Percentiles rank a stretch among this genome's conserved stretches.
These are phyloP conservation scores for Ceriagrion tenellum DNA, from an alignment of 2,888 invertebrate genomes.

Conservation along the genomic window DNA sequence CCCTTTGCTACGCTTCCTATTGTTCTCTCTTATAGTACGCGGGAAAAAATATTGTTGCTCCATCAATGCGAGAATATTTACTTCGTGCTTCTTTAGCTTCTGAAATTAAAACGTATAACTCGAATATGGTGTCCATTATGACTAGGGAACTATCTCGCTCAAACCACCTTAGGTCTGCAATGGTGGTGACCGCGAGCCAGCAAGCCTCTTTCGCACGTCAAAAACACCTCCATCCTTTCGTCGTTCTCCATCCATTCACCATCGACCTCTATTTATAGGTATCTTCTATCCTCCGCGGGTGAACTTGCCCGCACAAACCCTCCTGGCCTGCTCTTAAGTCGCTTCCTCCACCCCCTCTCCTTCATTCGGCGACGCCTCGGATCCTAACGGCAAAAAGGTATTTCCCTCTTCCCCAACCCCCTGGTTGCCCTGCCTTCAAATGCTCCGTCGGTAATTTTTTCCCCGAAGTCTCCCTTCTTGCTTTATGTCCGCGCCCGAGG, in stretches of 20 bases:
- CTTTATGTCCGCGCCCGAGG: conserved; percentile 42
- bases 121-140: no score
- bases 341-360: background rate
- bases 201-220: background rate
- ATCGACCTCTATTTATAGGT: conserved; percentile 25
- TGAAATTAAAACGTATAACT: no score
- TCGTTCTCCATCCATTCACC: conserved; percentile 17
- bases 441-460: conserved; percentile 36
- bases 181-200: background rate
- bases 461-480: conserved; percentile 33
- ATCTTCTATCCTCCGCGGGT: background rate
- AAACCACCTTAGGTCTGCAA: background rate
- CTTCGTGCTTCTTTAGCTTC: no score
- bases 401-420: background rate
- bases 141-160: no score
- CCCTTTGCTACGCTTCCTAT: no score
- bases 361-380: background rate
- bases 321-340: background rate
- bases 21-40: no score
- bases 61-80: no score
- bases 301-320: background rate
- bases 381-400: conserved; percentile 30
- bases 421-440: background rate
- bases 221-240: conserved; percentile 29
- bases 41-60: no score